Percentiles rank a stretch among this genome's conserved stretches.
phyloP scores from a whole-genome alignment of 2,113 vertebrate genomes.

The Psilopsiagon aurifrons region DNA sequence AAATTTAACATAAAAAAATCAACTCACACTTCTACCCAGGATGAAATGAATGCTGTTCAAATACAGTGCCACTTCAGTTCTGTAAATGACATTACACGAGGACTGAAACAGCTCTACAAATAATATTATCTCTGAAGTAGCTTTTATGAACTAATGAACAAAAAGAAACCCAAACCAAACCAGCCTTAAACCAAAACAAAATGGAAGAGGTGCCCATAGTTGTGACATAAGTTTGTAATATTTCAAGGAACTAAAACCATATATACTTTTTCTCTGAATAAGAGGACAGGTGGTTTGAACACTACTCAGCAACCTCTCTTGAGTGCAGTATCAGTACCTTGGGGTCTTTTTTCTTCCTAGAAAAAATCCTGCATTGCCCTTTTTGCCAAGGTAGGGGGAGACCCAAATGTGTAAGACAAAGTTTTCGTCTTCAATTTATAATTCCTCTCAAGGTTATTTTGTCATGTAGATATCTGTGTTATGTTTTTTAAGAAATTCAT shows the following conservation, averaged over 20 bases:
- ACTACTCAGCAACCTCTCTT: background rate
- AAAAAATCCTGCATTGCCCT: background rate
- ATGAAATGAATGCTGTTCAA: background rate
- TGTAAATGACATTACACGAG: rapidly evolving
- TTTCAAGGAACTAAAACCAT: background rate
- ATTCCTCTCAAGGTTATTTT: background rate
- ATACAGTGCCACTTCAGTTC: background rate
- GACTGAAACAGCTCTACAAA: background rate
- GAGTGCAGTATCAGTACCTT: background rate
- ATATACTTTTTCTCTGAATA: background rate
- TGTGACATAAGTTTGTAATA: background rate
- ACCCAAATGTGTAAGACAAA: background rate
- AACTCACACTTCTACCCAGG: background rate
- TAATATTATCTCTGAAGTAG: background rate
- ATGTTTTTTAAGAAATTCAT: background rate
- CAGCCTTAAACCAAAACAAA: background rate
- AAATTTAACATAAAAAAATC: background rate
- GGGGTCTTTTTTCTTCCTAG: rapidly evolving
- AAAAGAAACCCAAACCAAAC: background rate
- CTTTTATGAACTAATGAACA: background rate
- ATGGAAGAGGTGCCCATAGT: background rate
- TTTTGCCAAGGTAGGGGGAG: rapidly evolving
- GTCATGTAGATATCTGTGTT: background rate
- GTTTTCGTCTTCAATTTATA: background rate
- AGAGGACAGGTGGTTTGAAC: background rate